These are phyloP conservation scores for Scylla paramamosain DNA, from an alignment of 1,140 invertebrate genomes.

Conservation along the genomic window DNA sequence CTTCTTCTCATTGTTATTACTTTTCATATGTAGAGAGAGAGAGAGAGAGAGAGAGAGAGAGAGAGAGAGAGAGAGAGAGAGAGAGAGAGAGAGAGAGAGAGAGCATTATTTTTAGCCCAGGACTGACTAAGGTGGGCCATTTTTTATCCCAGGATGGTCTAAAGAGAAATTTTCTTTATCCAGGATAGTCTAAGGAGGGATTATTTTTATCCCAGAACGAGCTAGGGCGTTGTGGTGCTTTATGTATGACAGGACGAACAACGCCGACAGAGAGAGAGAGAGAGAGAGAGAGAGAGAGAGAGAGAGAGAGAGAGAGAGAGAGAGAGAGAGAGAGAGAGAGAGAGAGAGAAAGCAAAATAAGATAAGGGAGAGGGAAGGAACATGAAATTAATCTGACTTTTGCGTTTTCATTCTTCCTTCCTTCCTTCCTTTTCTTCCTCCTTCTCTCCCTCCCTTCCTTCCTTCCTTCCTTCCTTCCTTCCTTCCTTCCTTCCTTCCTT, in stretches of 20 bases:
- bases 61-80: too few relatives aligned
- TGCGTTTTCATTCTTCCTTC: too few relatives aligned
- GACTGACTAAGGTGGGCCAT: not conserved
- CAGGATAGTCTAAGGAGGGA: not conserved
- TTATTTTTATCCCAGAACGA: not conserved
- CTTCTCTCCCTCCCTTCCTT: too few relatives aligned
- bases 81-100: too few relatives aligned
- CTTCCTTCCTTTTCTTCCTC: too few relatives aligned
- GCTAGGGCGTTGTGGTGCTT: not conserved
- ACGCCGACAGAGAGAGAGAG: not conserved
- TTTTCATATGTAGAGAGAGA: too few relatives aligned
- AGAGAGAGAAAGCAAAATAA: not conserved
- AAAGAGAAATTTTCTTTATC: not conserved
- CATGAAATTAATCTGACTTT: not conserved
- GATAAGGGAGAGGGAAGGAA: not conserved
- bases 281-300: too few relatives aligned
- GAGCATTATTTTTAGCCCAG: not conserved
- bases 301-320: not conserved
- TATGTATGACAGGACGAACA: not conserved
- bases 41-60: too few relatives aligned
- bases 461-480: too few relatives aligned
- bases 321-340: slow-evolving; percentile 17
- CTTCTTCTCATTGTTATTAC: too few relatives aligned
- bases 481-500: not conserved
- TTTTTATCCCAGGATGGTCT: not conserved